Percentiles rank a stretch among this genome's conserved stretches.
phyloP scores from a whole-genome alignment of 2,113 vertebrate species.

The Rhabdornis inornatus region DNA sequence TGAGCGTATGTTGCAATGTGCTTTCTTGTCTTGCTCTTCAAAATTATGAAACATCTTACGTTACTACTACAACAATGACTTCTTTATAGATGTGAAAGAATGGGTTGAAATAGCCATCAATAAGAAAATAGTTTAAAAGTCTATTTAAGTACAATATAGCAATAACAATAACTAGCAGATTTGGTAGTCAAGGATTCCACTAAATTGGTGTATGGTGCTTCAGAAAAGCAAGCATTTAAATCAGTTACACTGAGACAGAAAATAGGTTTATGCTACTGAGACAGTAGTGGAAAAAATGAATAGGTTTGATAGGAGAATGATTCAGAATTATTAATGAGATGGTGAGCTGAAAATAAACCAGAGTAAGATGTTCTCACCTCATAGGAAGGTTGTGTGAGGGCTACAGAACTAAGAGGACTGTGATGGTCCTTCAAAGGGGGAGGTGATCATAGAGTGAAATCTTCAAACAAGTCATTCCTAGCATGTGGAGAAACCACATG shows the following conservation, averaged over 20 bases:
- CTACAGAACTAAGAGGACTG: not conserved
- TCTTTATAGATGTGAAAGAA: slow-evolving; percentile 16
- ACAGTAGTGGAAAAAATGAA: not conserved
- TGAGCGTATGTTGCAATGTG: not conserved
- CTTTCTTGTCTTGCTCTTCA: not conserved
- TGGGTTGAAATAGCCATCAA: not conserved
- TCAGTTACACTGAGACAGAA: not conserved
- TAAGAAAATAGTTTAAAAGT: not conserved
- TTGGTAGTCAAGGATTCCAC: not conserved
- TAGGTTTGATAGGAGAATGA: not conserved
- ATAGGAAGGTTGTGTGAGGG: not conserved
- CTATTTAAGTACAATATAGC: not conserved
- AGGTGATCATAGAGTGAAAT: not conserved
- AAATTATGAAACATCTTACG: not conserved
- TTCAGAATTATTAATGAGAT: not conserved
- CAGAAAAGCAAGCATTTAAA: slow-evolving; percentile 44
- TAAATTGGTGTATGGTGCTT: not conserved
- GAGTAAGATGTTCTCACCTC: not conserved
- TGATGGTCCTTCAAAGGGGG: not conserved
- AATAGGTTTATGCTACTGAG: slow-evolving; percentile 4
- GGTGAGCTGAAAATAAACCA: not conserved
- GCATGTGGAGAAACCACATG: accelerated
- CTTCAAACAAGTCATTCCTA: not conserved
- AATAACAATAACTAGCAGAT: not conserved
- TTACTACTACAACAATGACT: not conserved